A percentile compares a stretch with the other conserved stretches of the same genome.
These are phyloP conservation scores for Apantesis nais DNA, from an alignment of 2,888 invertebrate species.

Conservation along the genomic window DNA sequence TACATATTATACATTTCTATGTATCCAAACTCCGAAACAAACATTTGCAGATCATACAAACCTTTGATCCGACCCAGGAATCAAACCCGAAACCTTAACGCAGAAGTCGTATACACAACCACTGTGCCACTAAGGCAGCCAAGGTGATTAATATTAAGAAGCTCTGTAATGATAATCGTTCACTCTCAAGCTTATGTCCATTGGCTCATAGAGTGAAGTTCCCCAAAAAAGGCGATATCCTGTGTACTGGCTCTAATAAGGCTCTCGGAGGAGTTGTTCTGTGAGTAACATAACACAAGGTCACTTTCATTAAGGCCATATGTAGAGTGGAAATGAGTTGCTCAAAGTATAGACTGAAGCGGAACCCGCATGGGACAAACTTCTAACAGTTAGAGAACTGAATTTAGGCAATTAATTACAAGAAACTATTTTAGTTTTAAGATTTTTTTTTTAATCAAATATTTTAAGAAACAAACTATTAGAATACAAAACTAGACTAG, in stretches of 20 bases:
- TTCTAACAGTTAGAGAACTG: neutral
- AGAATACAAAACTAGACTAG: neutral
- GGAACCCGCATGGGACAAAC: neutral
- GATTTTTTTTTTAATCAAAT: no score
- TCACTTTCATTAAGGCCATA: neutral
- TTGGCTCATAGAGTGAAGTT: neutral
- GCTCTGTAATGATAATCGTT: neutral
- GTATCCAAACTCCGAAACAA: no score
- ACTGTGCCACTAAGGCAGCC: neutral
- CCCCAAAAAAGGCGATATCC: neutral
- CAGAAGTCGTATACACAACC: no score
- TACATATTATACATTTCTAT: no score
- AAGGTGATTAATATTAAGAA: neutral
- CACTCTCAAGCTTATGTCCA: neutral
- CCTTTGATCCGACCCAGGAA: no score
- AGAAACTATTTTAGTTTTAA: neutral
- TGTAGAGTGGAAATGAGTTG: neutral
- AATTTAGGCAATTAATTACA: neutral
- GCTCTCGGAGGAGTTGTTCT: neutral
- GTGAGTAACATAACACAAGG: neutral
- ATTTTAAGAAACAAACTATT: neutral
- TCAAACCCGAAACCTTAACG: no score
- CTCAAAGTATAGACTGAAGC: neutral
- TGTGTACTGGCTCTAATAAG: neutral
- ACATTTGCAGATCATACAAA: no score